Conservation (phyloP, 2,797 vertebrate species). For the Sandelia bainsii region DNA sequence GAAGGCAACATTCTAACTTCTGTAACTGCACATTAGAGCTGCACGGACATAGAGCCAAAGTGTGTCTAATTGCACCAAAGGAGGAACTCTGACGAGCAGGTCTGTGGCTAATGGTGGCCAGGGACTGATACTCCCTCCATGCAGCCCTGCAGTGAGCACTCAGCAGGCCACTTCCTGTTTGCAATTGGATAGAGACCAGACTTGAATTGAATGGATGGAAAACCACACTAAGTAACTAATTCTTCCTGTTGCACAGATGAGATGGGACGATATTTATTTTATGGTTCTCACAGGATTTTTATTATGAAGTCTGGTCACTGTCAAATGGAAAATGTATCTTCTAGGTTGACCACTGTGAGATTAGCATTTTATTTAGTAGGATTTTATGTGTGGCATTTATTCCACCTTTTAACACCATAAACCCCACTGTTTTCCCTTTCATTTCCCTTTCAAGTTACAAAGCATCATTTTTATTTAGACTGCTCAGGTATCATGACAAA, state of each 20-base stretch:
- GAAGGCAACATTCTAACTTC: conserved; percentile 56
- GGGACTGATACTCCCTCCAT: conserved; percentile 49
- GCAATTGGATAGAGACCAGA: conserved; percentile 62
- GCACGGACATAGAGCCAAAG: conserved; percentile 47
- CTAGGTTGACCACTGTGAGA: conserved; percentile 3
- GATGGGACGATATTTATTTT: conserved; percentile 42
- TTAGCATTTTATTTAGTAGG: conserved; percentile 7
- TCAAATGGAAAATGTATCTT: conserved; percentile 27
- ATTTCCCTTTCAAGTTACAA: not conserved
- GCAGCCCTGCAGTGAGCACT: conserved; percentile 47
- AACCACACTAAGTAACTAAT: conserved; percentile 27
- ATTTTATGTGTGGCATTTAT: not conserved
- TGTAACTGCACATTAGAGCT: conserved; percentile 44
- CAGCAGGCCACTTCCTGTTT: conserved; percentile 56
- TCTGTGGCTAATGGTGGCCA: conserved; percentile 58
- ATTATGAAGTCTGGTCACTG: conserved; percentile 29
- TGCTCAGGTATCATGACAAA: not conserved
- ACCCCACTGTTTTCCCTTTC: accelerated
- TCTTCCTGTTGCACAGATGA: conserved; percentile 25
- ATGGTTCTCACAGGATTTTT: conserved; percentile 49
- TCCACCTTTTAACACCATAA: not conserved
- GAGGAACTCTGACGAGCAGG: conserved; percentile 51
- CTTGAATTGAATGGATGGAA: conserved; percentile 30
- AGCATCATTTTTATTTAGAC: not conserved
- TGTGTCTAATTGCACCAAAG: conserved; percentile 67